Evolutionary conservation across 2,888 invertebrate species (phyloP), one percentile per base, ranked within the genome.

Genomic region (Caenorhabditis zanzibari): DNA sequence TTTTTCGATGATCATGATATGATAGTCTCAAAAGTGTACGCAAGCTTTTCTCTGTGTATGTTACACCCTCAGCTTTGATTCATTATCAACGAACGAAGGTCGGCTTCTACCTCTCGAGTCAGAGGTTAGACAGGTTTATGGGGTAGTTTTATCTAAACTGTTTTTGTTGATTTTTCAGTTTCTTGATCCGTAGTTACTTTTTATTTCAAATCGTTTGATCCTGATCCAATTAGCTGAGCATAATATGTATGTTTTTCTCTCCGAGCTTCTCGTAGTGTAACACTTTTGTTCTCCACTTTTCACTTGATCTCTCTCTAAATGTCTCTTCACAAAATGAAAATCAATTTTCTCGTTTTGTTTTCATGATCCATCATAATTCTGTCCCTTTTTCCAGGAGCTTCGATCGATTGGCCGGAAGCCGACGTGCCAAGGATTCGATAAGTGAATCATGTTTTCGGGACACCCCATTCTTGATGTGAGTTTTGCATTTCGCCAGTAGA

Each of bases 381-480:
- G 24, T 61, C 49, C 49, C 44, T 64, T 49, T 56, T 77, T 69
- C 22, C 77, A 77, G 77, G 77, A 71, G 69, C 71, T 63, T 71
- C 68, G 63, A 71, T 77, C 77, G 63, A 71, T 71, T 71, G 77
- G 77, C 77, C 49, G 77, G 69, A 71, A 71, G 69, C 77, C 52
- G 75, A 44, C 66, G 52, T 64, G 64, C 75, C 68, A 49, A 69
- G 52, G 32, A 69, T 32, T 69, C 61, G 77, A 69, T 44, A 24
- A 54, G 49, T 59, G 59, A 69, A 61, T 26, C 69, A 83, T 83
- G 83, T 83, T 66, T 58, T 61, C 80, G 52, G 83, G 80, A 80
- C 63, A 83, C 83, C 83, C 83, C 83, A 83, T 83, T 83, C 83
- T 83, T 83, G 83, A 83, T 75, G 83, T 83, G n/a, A 71, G 75